Conservation (phyloP, 37 sponge, comb jelly and placozoan species). For the Geodia barretti region DNA sequence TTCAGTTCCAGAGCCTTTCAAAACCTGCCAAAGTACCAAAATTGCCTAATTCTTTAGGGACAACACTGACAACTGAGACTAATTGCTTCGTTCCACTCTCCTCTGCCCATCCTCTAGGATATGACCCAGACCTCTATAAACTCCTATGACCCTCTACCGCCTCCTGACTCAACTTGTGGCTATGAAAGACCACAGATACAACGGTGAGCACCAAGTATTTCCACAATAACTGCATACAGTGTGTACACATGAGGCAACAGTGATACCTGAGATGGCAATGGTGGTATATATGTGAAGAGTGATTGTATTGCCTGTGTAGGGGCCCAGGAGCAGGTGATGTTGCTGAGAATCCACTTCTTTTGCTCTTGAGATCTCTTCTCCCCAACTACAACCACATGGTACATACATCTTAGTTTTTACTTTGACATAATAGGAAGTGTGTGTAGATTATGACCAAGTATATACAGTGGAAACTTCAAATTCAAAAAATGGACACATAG, state of each 20-base stretch:
- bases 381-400: conserved; percentile 74
- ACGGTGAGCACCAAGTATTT: too few relatives aligned
- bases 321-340: not conserved
- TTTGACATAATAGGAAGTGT: not conserved
- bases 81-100: too few relatives aligned
- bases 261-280: too few relatives aligned
- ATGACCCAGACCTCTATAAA: conserved; percentile 53
- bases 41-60: too few relatives aligned
- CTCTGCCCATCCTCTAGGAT: conserved; percentile 38
- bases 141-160: conserved; percentile 87
- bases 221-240: too few relatives aligned
- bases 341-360: conserved; percentile 61
- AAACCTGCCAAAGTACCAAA: too few relatives aligned
- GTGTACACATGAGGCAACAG: conserved; percentile 1
- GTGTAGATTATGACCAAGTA: too few relatives aligned
- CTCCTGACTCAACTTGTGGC: conserved; percentile 52
- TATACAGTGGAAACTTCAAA: too few relatives aligned
- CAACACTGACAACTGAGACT: too few relatives aligned
- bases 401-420: not conserved
- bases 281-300: conserved; percentile 5
- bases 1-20: too few relatives aligned
- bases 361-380: conserved; percentile 74
- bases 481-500: too few relatives aligned
- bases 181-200: conserved; percentile 67
- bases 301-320: not conserved